Conservation (phyloP, 2,888 invertebrate species). For the Tholera decimalis region DNA sequence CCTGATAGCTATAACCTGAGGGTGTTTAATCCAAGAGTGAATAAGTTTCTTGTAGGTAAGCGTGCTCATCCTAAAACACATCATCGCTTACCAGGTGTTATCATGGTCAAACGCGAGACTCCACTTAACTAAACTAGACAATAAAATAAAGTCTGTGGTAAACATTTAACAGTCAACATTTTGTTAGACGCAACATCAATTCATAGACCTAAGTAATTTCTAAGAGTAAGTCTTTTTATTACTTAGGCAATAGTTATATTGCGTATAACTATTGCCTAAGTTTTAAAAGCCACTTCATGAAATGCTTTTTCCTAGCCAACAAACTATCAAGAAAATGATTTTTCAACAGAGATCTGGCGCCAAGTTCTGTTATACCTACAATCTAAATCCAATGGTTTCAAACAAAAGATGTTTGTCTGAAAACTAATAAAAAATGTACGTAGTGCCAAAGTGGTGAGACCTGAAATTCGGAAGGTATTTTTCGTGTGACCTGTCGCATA, state of each 20-base stretch:
- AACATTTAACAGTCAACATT: neutral
- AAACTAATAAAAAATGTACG: conserved; percentile 26
- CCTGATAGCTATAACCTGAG: no score
- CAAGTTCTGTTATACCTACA: neutral
- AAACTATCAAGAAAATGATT: neutral
- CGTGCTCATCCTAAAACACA: no score
- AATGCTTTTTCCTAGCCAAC: neutral
- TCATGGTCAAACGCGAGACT: no score
- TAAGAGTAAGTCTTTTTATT: neutral
- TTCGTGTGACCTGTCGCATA: conserved; percentile 27
- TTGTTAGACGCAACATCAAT: neutral
- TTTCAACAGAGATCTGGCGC: neutral
- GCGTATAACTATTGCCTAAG: no score
- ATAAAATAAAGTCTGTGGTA: no score
- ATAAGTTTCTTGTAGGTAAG: no score
- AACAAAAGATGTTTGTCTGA: conserved; percentile 21
- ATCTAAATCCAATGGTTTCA: neutral
- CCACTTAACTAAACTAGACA: no score
- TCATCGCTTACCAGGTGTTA: no score
- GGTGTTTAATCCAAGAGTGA: no score
- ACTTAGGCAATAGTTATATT: neutral
- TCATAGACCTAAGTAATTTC: neutral
- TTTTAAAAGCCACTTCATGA: neutral
- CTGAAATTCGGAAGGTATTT: conserved; percentile 18
- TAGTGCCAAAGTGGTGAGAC: neutral